A percentile compares a stretch with the other conserved stretches of the same genome.
Evolutionary conservation across 2,797 vertebrate genomes (phyloP).

Genomic region (Fistularia tabacaria): DNA sequence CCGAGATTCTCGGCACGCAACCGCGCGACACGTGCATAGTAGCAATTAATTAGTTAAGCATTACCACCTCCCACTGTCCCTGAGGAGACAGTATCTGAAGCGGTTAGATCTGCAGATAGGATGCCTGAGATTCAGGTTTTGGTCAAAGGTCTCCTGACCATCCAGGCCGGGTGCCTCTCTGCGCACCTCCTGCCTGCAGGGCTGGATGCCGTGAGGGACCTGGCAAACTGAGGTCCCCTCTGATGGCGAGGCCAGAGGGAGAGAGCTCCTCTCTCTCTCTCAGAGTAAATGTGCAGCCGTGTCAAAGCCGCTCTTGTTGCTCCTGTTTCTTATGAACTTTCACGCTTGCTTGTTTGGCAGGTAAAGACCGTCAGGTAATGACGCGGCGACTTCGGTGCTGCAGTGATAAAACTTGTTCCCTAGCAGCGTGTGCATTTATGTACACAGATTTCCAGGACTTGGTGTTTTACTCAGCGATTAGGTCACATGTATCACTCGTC

Average conservation of each 20-base stretch:
- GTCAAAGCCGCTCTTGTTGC: constrained; percentile 73
- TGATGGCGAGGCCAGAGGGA: constrained; percentile 56
- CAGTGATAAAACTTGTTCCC: too few relatives aligned
- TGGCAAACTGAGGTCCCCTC: constrained; percentile 57
- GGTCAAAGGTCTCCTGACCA: constrained; percentile 49
- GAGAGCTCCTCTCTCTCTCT: constrained; percentile 54
- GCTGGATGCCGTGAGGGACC: constrained; percentile 69
- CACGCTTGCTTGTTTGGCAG: constrained; percentile 14
- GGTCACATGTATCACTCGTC: too few relatives aligned
- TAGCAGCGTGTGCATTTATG: too few relatives aligned
- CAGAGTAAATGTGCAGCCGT: constrained; percentile 44
- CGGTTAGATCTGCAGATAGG: constrained; percentile 47
- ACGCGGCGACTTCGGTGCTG: neutral
- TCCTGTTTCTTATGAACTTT: constrained; percentile 35
- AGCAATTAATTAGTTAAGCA: constrained; percentile 31
- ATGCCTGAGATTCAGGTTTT: constrained; percentile 26
- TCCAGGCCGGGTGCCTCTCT: constrained; percentile 23
- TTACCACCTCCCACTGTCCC: constrained; percentile 17
- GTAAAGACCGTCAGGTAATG: constrained; percentile 22
- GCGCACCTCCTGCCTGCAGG: constrained; percentile 27
- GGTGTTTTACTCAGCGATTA: too few relatives aligned
- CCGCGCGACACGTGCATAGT: constrained; percentile 13
- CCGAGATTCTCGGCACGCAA: too few relatives aligned
- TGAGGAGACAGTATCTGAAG: constrained; percentile 28
- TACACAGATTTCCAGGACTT: too few relatives aligned